These are phyloP conservation scores for Diaprepes abbreviatus DNA, from an alignment of 2,888 invertebrate genomes.

Conservation along the genomic window DNA sequence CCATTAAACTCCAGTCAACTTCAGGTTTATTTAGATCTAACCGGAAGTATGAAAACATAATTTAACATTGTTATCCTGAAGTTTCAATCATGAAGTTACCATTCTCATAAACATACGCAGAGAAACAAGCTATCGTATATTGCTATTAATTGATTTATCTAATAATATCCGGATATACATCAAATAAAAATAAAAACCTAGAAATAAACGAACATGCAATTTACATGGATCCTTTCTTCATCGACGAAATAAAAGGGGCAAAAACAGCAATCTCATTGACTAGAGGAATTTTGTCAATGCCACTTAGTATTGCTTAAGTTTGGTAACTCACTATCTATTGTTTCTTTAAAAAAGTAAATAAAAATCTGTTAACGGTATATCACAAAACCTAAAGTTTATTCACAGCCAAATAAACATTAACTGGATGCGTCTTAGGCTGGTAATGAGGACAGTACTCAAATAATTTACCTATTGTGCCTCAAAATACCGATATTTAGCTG, in stretches of 20 bases:
- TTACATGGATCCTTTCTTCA: background rate
- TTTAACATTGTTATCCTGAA: too few species aligned
- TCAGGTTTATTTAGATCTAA: too few species aligned
- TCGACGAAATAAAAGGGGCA: slow-evolving; percentile 27
- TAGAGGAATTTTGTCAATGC: slow-evolving; percentile 64
- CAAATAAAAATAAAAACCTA: background rate
- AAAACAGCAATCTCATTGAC: slow-evolving; percentile 58
- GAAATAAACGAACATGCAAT: background rate
- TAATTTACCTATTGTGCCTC: slow-evolving; percentile 30
- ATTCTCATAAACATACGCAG: too few species aligned
- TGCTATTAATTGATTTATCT: too few species aligned
- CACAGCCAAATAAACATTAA: slow-evolving; percentile 60
- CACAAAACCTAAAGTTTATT: slow-evolving; percentile 60
- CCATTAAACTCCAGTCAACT: too few species aligned
- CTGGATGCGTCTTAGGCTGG: slow-evolving; percentile 57
- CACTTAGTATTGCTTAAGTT: slow-evolving; percentile 62
- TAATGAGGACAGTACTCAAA: slow-evolving; percentile 54
- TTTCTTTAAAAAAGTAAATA: slow-evolving; percentile 51
- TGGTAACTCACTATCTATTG: slow-evolving; percentile 56
- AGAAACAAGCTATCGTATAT: too few species aligned
- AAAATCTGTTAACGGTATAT: slow-evolving; percentile 55
- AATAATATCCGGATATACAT: too few species aligned
- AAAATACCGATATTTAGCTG: slow-evolving; percentile 17
- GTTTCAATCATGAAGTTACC: too few species aligned
- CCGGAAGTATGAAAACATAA: too few species aligned